A percentile compares a stretch with the other conserved stretches of the same genome.
Conservation (phyloP, 2,797 vertebrate genomes). For the Lepidocolaptes lacrymiger region DNA sequence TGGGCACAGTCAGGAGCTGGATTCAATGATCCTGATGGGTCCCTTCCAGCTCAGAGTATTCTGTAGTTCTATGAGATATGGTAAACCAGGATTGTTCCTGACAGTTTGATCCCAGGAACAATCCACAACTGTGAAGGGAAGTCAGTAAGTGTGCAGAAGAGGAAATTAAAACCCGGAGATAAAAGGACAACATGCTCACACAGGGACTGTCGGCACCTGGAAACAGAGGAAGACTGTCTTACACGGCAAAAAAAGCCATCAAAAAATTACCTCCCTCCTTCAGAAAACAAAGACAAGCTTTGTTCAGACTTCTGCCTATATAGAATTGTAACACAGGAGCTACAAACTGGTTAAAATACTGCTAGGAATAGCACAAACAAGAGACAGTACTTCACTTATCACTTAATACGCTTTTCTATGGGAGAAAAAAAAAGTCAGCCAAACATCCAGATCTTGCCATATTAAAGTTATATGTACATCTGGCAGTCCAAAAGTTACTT, state of each 20-base stretch:
- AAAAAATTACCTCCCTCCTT: slow-evolving; percentile 35
- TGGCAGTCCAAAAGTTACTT: slow-evolving; percentile 65
- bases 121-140: neutral
- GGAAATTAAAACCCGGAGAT: slow-evolving; percentile 14
- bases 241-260: slow-evolving; percentile 19
- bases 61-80: neutral
- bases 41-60: neutral
- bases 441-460: slow-evolving; percentile 69
- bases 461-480: slow-evolving; percentile 72
- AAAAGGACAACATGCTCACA: neutral
- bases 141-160: neutral
- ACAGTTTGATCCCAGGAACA: neutral
- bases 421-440: slow-evolving; percentile 13
- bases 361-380: slow-evolving; percentile 76
- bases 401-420: slow-evolving; percentile 71
- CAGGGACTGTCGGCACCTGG: neutral
- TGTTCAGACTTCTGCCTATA: slow-evolving; percentile 60
- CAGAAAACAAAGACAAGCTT: slow-evolving; percentile 68
- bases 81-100: neutral
- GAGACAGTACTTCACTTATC: slow-evolving; percentile 77
- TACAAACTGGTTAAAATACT: slow-evolving; percentile 77
- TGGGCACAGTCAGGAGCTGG: neutral
- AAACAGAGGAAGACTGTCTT: neutral
- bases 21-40: neutral
- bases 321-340: slow-evolving; percentile 66